Percentiles rank a stretch among this genome's conserved stretches.
Conservation (phyloP, 2,888 invertebrate genomes). For the Eustalomyia histrio region DNA sequence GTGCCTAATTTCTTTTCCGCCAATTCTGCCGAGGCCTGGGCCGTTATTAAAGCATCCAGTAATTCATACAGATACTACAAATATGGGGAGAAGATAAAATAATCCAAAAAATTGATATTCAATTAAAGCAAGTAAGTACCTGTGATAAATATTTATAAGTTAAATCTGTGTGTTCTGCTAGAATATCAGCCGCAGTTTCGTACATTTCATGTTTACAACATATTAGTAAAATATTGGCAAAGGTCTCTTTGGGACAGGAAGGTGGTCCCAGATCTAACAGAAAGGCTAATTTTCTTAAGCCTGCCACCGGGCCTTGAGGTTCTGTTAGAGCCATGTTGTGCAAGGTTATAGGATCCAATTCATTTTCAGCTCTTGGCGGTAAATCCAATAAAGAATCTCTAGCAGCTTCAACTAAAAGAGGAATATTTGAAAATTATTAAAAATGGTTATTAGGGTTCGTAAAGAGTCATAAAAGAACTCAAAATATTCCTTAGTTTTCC, state of each 20-base stretch:
- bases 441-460: no score
- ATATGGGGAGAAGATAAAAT: background rate
- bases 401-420: constrained; percentile 86
- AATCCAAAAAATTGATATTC: background rate
- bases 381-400: constrained; percentile 92
- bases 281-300: constrained; percentile 90
- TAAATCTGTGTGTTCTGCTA: constrained; percentile 97
- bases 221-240: constrained; percentile 94
- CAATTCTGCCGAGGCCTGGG: constrained; percentile 97
- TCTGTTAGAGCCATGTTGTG: constrained; percentile 97
- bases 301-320: constrained; percentile 95
- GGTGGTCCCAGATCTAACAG: constrained; percentile 94
- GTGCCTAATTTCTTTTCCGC: constrained; percentile 97
- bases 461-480: no score
- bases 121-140: constrained; percentile 79
- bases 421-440: background rate
- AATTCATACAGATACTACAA: constrained; percentile 93
- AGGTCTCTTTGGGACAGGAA: constrained; percentile 96
- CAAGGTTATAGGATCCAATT: constrained; percentile 97
- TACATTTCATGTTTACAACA: constrained; percentile 99
- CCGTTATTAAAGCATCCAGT: constrained; percentile 96
- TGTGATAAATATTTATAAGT: constrained; percentile 96
- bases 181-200: constrained; percentile 97
- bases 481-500: no score
- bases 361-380: constrained; percentile 97